Evolutionary conservation across 1,140 invertebrate species (phyloP), one percentile per base, ranked within the genome.

Genomic region (Eufriesea mexicana): DNA sequence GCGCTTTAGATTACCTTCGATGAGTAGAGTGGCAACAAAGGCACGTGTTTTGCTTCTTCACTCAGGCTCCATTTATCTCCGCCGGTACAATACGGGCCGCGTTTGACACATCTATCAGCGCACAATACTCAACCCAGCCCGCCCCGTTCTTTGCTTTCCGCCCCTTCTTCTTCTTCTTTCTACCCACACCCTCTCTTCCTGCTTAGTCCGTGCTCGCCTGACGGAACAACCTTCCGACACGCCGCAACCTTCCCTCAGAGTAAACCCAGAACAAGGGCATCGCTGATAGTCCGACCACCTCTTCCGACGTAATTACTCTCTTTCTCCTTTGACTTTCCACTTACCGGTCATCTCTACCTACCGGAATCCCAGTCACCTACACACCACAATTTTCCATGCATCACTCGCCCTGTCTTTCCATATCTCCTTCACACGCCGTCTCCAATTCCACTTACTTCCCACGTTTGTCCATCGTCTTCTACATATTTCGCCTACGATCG

Each of bases 31-130:
- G 86, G 84, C 90, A 94, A 95, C 94, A 95, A 95, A 94, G 92
- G 91, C 93, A 88, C 94, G 93, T 95, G 94, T 95, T 95, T 95
- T 95, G 94, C 94, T 94, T 94, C 93, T 92, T 94, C 93, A 94
- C 91, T 92, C 91, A n/a, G 87, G 89, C 89, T 91, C 93, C 94
- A 95, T 95, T 95, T 95, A 95, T 95, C 94, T 94, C 93, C 89
- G 90, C 89, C 87, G 86, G 84, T 91, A 95, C 94, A 95, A 95
- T 95, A 93, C 93, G 92, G 91, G 91, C 92, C 93, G 92, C 91
- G 94, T 95, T 95, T 95, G 94, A 95, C 94, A 95, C 94, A 95
- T 95, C 94, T 95, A 95, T 95, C 94, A 95, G 93, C 91, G 91
- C 91, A 94, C 91, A 93, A 93, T 92, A 90, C 88, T 89, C 85